A percentile compares a stretch with the other conserved stretches of the same genome.
Evolutionary conservation across 2,888 invertebrate genomes (phyloP).

Genomic region (Euphydryas editha): DNA sequence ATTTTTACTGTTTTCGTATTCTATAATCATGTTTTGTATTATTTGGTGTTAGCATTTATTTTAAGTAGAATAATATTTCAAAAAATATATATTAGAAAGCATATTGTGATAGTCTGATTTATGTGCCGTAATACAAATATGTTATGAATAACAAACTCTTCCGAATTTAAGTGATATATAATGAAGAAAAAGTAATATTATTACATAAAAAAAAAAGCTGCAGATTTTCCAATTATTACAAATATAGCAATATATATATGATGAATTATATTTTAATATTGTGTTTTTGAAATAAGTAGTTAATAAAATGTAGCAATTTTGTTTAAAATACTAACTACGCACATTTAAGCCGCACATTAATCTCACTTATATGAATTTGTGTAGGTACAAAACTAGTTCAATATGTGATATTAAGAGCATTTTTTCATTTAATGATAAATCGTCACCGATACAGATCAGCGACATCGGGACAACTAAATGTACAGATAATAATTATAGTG

Average conservation of each 20-base stretch:
- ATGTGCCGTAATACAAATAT: background rate
- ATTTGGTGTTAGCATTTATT: constrained; percentile 9
- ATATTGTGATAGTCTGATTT: constrained; percentile 6
- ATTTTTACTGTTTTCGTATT: background rate
- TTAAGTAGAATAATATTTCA: constrained; percentile 8
- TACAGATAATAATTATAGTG: too few species aligned
- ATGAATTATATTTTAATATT: background rate
- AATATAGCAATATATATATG: too few species aligned
- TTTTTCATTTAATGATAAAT: too few species aligned
- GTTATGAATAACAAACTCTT: too few species aligned
- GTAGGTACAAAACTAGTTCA: background rate
- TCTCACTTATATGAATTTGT: background rate
- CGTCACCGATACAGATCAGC: too few species aligned
- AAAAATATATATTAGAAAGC: background rate
- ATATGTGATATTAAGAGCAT: background rate
- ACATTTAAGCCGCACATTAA: background rate
- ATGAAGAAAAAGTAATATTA: too few species aligned
- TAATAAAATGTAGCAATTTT: background rate
- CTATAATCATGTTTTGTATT: constrained; percentile 17
- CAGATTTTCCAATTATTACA: too few species aligned
- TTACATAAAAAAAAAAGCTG: too few species aligned
- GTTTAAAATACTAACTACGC: background rate
- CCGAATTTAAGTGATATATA: too few species aligned
- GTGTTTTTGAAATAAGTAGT: background rate
- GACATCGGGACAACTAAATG: too few species aligned